Conservation (phyloP, 2,888 invertebrate species). For the Odontocolon sp. region DNA sequence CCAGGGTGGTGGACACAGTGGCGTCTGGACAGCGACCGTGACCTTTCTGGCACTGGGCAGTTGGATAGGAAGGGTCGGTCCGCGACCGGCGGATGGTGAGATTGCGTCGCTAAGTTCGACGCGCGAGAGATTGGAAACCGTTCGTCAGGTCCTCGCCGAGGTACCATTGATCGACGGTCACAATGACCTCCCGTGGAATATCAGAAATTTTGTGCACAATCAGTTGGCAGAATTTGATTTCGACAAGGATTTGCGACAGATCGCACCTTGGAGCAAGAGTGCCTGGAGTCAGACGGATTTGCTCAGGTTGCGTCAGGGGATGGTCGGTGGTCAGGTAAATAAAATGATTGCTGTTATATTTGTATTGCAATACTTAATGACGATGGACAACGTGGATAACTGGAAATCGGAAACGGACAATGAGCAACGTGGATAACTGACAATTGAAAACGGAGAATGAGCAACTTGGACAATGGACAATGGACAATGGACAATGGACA, state of each 20-base stretch:
- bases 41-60: constrained; percentile 74
- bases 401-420: too few species aligned
- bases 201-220: constrained; percentile 93
- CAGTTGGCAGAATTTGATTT: constrained; percentile 86
- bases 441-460: too few species aligned
- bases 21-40: constrained; percentile 73
- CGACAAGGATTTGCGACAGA: constrained; percentile 86
- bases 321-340: constrained; percentile 88
- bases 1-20: constrained; percentile 72
- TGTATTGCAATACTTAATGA: background rate
- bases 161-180: constrained; percentile 87
- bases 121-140: constrained; percentile 84
- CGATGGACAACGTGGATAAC: too few species aligned
- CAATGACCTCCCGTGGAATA: constrained; percentile 94
- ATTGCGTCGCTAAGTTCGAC: constrained; percentile 82
- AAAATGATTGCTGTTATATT: background rate
- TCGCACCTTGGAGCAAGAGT: constrained; percentile 89
- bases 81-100: constrained; percentile 74
- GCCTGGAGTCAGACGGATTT: constrained; percentile 92
- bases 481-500: too few species aligned
- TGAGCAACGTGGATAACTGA: too few species aligned
- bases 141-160: constrained; percentile 85
- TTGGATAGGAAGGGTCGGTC: constrained; percentile 75
- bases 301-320: constrained; percentile 87
- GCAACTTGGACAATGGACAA: too few species aligned